Evolutionary conservation across 2,113 vertebrate genomes (phyloP).

Genomic region (Vidua macroura): DNA sequence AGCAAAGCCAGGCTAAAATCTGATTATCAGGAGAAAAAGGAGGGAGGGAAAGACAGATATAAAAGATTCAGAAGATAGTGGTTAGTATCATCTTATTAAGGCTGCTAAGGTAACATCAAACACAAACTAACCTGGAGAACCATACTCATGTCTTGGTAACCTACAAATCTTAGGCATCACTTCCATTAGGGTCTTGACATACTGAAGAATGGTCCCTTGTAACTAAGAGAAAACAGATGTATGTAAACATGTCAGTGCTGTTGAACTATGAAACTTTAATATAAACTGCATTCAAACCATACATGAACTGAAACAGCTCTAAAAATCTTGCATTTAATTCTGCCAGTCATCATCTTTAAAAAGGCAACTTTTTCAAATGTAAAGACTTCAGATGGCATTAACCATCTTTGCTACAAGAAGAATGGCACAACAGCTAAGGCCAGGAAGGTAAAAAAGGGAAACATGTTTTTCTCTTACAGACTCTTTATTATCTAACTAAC

Average conservation of each 20-base stretch:
- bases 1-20: background rate
- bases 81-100: background rate
- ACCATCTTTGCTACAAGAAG: background rate
- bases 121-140: constrained; percentile 81
- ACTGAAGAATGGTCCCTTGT: constrained; percentile 88
- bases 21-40: background rate
- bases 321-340: background rate
- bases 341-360: background rate
- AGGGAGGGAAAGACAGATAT: background rate
- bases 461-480: background rate
- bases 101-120: background rate
- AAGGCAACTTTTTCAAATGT: background rate
- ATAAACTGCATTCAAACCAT: background rate
- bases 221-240: constrained; percentile 66
- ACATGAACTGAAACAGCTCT: background rate
- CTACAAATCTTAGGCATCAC: constrained; percentile 92
- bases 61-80: background rate
- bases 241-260: background rate
- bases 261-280: background rate
- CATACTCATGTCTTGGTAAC: constrained; percentile 86
- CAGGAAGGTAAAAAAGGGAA: background rate
- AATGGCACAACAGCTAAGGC: background rate
- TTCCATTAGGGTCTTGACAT: constrained; percentile 89
- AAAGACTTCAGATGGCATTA: background rate
- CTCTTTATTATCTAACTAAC: background rate